Evolutionary conservation across 2,888 invertebrate species (phyloP), one percentile per base, ranked within the genome.

Genomic region (Dynastes hyllus): DNA sequence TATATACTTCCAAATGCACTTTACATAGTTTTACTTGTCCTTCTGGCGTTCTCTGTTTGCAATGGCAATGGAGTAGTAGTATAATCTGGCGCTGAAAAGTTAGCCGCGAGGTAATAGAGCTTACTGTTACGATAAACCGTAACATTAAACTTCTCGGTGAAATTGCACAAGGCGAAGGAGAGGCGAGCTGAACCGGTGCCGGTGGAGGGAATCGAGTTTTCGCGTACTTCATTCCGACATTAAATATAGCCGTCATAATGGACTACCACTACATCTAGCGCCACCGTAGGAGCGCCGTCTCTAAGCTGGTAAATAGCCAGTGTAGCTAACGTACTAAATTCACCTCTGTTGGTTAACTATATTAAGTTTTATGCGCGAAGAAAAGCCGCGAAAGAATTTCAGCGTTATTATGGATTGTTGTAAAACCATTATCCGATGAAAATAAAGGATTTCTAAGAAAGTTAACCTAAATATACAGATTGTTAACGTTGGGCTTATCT

Each of bases 81-180:
- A 63, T 63, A 63, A 63, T 63, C 63, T 63, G 32, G 32, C 27
- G 32, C 63, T 63, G 32, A 63, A 22, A 63, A 63, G 63, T 63
- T 63, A 63, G 13, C 29, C 63, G 63, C 2, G 55, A 45, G 63
- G 63, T 63, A 63, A 63, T 63, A 63, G 63, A 63, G 63, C 63
- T 63, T 32, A 63, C 63, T 63, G 63, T 32, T 63, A 63, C 63
- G 63, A 63, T 63, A 63, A 63, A 63, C 63, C 63, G 63, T 63
- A 29, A 22, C 63, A 63, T 63, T 63, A 63, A 63, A 63, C 29
- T 63, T 63, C 63, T 63, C 63, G 4, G 11, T 32, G 32, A 37
- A 29, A 63, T 63, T 63, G 63, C 29, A 29, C 29, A 63, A 63
- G 61, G 61, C 61, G 61, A 61, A 61, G 63, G 63, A 22, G 63